Percentiles rank a stretch among this genome's conserved stretches.
Conservation (phyloP, 2,888 invertebrate species). For the Allygus modestus region DNA sequence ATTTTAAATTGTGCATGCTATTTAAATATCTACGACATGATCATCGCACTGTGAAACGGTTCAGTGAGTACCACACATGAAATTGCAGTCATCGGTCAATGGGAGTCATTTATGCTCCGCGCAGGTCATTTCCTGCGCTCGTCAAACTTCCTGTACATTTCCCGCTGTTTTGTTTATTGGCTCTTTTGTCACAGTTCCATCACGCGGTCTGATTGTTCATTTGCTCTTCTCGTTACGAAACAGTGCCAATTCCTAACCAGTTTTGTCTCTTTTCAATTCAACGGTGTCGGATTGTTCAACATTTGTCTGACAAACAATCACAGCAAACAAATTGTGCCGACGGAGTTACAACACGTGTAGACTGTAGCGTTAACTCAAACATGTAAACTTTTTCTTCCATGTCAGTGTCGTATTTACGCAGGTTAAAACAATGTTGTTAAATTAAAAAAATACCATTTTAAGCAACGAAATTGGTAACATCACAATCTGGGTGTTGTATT, state of each 20-base stretch:
- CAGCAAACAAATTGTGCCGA: no score
- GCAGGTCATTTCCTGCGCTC: conserved; percentile 34
- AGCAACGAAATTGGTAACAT: no score
- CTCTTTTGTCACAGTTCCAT: conserved; percentile 35
- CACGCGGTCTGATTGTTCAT: conserved; percentile 46
- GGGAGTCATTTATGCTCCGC: conserved; percentile 9
- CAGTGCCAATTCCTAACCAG: neutral
- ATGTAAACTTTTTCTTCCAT: no score
- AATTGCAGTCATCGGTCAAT: conserved; percentile 15
- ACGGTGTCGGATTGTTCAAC: neutral
- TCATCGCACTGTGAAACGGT: neutral
- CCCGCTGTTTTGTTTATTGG: conserved; percentile 24
- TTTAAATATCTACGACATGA: no score
- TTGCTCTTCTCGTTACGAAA: conserved; percentile 14
- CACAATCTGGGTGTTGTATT: no score
- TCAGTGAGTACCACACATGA: neutral
- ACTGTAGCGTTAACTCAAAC: no score
- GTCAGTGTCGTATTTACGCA: no score
- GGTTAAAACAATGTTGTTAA: no score
- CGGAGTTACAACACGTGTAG: no score
- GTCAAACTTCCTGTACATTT: conserved; percentile 14
- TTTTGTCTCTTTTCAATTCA: neutral
- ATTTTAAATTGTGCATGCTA: no score
- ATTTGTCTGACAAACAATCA: neutral
- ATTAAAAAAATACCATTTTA: no score